Percentiles rank a stretch among this genome's conserved stretches.
Evolutionary conservation across 2,113 vertebrate genomes (phyloP).

Genomic region (Bubalus kerabau): DNA sequence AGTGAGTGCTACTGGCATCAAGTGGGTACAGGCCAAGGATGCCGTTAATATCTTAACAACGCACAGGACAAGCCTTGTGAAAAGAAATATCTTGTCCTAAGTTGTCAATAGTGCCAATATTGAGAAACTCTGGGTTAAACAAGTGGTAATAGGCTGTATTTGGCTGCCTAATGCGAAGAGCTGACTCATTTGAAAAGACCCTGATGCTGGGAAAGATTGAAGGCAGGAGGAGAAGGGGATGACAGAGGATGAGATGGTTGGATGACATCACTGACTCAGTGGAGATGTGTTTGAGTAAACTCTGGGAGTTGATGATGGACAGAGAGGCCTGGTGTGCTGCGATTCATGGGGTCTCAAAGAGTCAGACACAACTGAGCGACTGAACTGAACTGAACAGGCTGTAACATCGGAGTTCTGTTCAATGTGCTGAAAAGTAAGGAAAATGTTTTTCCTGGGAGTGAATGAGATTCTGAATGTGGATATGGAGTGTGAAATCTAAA

Average conservation of each 20-base stretch:
- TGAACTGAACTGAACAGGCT: not conserved
- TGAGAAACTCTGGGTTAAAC: not conserved
- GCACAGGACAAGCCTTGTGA: not conserved
- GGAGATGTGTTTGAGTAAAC: not conserved
- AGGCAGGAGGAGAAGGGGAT: not conserved
- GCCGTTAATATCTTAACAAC: not conserved
- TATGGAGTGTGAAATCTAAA: too few species aligned
- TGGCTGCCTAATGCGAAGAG: not conserved
- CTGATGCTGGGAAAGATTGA: not conserved
- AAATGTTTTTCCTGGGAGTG: not conserved
- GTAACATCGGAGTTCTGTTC: not conserved
- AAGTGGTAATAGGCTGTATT: not conserved
- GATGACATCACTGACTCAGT: not conserved
- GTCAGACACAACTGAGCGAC: not conserved
- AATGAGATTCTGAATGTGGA: not conserved
- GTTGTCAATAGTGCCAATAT: not conserved
- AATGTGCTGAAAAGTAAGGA: not conserved
- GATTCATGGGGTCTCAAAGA: not conserved
- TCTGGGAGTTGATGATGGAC: not conserved
- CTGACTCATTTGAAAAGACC: not conserved
- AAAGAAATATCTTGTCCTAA: not conserved
- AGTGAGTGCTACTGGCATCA: rapidly evolving
- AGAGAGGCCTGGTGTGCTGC: not conserved
- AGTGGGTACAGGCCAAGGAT: too few species aligned
- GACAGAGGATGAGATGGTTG: not conserved